Evolutionary conservation across 2,113 vertebrate species (phyloP).

Genomic region (Sylvilagus bachmani): DNA sequence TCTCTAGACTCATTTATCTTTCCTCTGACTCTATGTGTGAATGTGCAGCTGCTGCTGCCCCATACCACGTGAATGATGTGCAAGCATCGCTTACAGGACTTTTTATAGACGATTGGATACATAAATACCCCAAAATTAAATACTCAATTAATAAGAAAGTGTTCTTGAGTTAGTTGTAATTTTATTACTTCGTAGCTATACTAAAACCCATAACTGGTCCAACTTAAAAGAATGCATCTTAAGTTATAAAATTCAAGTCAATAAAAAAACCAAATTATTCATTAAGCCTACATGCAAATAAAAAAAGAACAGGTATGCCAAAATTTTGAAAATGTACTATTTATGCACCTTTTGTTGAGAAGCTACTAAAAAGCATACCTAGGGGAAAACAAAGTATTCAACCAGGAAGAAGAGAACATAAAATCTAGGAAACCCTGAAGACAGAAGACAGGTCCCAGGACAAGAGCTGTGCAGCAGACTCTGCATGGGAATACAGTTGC

Average conservation of each 20-base stretch:
- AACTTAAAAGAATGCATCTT: slow-evolving; percentile 5
- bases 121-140: neutral
- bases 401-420: neutral
- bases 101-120: neutral
- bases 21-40: neutral
- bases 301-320: slow-evolving; percentile 15
- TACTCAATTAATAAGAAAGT: neutral
- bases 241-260: neutral
- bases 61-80: neutral
- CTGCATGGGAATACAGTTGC: neutral
- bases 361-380: neutral
- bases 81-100: neutral
- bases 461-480: neutral
- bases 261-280: neutral
- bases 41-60: neutral
- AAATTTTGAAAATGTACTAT: neutral
- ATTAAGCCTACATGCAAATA: neutral
- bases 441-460: neutral
- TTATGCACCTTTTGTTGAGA: neutral
- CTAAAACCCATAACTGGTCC: neutral
- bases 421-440: neutral
- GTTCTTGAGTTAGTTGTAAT: neutral
- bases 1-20: neutral
- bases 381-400: neutral
- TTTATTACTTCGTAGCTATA: neutral